A percentile compares a stretch with the other conserved stretches of the same genome.
These are phyloP conservation scores for Marmota monax DNA, from an alignment of 2,113 vertebrate species.

Conservation along the genomic window DNA sequence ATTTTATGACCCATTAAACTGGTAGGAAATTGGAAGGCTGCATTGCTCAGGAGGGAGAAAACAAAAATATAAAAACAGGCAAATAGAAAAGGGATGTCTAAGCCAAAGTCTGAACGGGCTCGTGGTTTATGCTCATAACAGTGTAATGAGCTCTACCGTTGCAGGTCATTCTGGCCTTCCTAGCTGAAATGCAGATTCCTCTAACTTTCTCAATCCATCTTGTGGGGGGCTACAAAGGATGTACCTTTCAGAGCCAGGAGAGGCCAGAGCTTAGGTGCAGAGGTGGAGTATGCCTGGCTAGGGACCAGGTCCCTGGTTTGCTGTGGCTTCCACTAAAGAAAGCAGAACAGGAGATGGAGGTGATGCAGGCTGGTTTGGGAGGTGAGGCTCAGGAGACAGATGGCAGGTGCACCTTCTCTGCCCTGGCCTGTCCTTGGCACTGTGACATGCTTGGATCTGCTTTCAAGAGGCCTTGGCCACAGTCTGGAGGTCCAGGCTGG, in stretches of 20 bases:
- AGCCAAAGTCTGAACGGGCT: not conserved
- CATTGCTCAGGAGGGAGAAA: not conserved
- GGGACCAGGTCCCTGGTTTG: accelerated
- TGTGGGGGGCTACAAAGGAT: accelerated
- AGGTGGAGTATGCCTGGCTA: accelerated
- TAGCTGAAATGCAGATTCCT: not conserved
- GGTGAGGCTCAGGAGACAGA: not conserved
- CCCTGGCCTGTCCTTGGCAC: accelerated
- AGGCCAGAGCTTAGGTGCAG: not conserved
- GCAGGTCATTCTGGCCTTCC: not conserved
- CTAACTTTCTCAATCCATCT: not conserved
- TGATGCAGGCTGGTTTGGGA: not conserved
- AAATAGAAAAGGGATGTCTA: not conserved
- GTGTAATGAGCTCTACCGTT: accelerated
- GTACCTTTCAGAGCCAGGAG: not conserved
- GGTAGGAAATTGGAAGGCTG: conserved; percentile 29
- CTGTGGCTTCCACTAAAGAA: not conserved
- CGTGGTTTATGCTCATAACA: not conserved
- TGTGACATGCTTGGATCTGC: not conserved
- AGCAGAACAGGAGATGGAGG: no score
- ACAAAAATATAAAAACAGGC: not conserved
- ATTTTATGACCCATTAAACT: conserved; percentile 45
- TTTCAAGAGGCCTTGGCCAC: not conserved
- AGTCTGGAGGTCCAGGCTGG: not conserved
- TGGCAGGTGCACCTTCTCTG: not conserved